Evolutionary conservation across 2,888 invertebrate genomes (phyloP), one percentile per base, ranked within the genome.

Genomic region (Lasioglossum vierecki): DNA sequence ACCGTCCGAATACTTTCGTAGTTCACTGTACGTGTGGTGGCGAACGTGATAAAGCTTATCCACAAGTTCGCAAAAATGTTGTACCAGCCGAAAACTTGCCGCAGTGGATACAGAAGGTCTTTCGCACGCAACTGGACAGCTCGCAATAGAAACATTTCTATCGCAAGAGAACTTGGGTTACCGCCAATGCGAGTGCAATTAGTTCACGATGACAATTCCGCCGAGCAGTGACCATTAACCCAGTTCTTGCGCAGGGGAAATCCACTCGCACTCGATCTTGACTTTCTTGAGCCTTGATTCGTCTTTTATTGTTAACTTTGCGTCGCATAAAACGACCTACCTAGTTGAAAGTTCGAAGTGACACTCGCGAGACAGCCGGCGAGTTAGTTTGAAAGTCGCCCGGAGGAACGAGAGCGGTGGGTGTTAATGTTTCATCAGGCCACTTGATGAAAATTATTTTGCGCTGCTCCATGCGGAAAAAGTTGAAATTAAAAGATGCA

Each of bases 141-240:
- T 46, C 57, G 66, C 57, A 71, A 87, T 78, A 73, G 89, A 66
- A 73, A 76, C 79, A 80, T 75, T 63, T 44, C 66, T 82, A 80
- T 80, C 85, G 73, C 39, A 60, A 35, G 75, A 35, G 72, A 49
- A 78, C 63, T 87, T 92, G 92, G 92, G 89, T 84, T 80, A 88
- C 82, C 88, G 93, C 92, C 92, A 94, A 90, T 92, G 90, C 90
- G 82, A 90, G 86, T 85, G 92, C 92, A 94, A 94, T 94, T 94
- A 94, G 93, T 83, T 80, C 84, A 86, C 90, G 91, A 93, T 93
- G 93, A 93, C 93, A 94, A 94, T 94, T 93, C 91, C 93, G 91
- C 89, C 91, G 91, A 93, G 93, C 91, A 92, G 90, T 90, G 89
- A 91, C 89, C 93, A 93, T 93, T 94, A 93, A 93, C 94, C 94